These are phyloP conservation scores for Periophthalmus magnuspinnatus DNA, from an alignment of 2,797 vertebrate species.

Conservation along the genomic window DNA sequence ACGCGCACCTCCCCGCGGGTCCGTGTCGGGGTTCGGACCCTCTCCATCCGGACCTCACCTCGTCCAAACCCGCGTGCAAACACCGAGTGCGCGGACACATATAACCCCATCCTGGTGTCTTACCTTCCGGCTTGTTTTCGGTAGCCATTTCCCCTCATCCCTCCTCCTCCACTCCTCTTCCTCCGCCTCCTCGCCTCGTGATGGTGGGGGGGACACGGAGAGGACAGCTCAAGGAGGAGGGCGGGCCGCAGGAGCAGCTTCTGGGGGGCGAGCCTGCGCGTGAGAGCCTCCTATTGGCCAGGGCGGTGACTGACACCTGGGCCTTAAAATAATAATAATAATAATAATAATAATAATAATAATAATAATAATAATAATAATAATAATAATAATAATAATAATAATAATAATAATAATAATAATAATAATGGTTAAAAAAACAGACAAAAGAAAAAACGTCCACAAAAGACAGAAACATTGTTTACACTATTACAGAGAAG, in stretches of 20 bases:
- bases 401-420: background rate
- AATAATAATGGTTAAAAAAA: background rate
- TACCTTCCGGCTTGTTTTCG: slow-evolving; percentile 98
- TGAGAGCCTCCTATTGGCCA: slow-evolving; percentile 71
- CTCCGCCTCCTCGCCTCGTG: slow-evolving; percentile 87
- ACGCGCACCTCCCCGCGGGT: slow-evolving; percentile 61
- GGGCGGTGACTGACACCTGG: no score
- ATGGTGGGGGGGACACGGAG: slow-evolving; percentile 68
- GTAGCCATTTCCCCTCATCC: slow-evolving; percentile 98
- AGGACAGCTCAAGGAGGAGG: slow-evolving; percentile 84
- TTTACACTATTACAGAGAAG: no score
- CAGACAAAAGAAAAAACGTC: background rate
- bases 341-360: no score
- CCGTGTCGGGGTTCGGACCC: slow-evolving; percentile 37
- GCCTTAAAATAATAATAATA: background rate
- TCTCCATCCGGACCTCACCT: slow-evolving; percentile 44
- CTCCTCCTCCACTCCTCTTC: slow-evolving; percentile 71
- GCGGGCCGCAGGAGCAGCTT: slow-evolving; percentile 43
- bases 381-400: no score
- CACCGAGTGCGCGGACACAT: slow-evolving; percentile 54
- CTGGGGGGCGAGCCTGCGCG: slow-evolving; percentile 69
- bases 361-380: no score
- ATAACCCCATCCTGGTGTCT: slow-evolving; percentile 76
- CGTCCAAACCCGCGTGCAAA: slow-evolving; percentile 41
- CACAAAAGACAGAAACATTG: no score